Evolutionary conservation across 2,888 invertebrate species (phyloP).

Genomic region (Eledone cirrhosa): DNA sequence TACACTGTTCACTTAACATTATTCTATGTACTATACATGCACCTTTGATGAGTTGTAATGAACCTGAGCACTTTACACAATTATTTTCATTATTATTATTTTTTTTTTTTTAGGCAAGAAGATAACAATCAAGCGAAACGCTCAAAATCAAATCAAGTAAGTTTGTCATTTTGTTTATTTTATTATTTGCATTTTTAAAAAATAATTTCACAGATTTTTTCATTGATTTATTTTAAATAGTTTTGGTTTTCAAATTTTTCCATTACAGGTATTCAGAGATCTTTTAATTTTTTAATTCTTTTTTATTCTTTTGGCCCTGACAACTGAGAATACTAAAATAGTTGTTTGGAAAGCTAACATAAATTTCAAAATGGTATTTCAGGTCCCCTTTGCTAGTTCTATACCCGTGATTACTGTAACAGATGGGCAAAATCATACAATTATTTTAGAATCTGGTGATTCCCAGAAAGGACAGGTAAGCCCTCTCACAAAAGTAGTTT

Average conservation of each 20-base stretch:
- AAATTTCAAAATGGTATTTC: too few species aligned
- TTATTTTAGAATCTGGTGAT: constrained; percentile 31
- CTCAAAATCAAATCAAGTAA: constrained; percentile 38
- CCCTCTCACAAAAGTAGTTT: too few species aligned
- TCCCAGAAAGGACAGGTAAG: constrained; percentile 18
- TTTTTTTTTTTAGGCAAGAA: constrained; percentile 30
- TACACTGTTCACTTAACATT: too few species aligned
- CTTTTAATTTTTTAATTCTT: constrained; percentile 21
- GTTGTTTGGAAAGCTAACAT: too few species aligned
- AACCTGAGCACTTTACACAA: too few species aligned
- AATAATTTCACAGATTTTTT: background rate
- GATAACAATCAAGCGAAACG: constrained; percentile 38
- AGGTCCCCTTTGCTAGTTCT: constrained; percentile 11
- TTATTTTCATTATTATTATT: too few species aligned
- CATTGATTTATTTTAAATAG: too few species aligned
- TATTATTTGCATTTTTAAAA: background rate
- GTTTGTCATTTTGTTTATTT: background rate
- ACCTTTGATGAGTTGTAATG: too few species aligned
- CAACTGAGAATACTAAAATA: too few species aligned
- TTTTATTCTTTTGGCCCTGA: background rate
- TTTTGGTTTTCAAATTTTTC: too few species aligned
- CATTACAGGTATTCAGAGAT: too few species aligned
- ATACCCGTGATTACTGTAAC: constrained; percentile 54
- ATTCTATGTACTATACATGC: too few species aligned
- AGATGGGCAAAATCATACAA: constrained; percentile 49